phyloP scores from a whole-genome alignment of 2,888 invertebrate genomes.

The Mesorhabditis spiculigera region DNA sequence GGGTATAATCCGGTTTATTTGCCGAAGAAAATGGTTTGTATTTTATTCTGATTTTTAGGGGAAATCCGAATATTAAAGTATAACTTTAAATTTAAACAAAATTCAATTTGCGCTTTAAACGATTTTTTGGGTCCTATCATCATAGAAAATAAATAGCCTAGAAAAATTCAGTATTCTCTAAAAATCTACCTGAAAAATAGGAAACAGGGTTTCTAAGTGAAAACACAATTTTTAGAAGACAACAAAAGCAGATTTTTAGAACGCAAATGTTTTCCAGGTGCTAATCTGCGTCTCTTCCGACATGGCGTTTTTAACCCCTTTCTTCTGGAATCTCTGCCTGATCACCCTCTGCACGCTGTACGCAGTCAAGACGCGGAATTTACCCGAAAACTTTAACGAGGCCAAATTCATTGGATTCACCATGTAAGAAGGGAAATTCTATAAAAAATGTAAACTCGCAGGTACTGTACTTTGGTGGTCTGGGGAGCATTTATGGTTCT shows the following conservation, averaged over 20 bases:
- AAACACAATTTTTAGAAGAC: too few relatives aligned
- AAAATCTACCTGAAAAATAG: too few relatives aligned
- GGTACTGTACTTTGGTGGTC: slow-evolving; percentile 58
- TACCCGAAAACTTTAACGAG: slow-evolving; percentile 97
- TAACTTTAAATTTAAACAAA: too few relatives aligned
- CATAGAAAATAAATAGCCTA: too few relatives aligned
- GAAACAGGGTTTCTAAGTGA: too few relatives aligned
- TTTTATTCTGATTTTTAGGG: too few relatives aligned
- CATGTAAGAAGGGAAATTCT: slow-evolving; percentile 83
- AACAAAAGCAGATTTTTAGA: background rate
- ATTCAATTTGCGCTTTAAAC: too few relatives aligned
- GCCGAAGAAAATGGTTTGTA: slow-evolving; percentile 10
- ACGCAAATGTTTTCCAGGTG: slow-evolving; percentile 49
- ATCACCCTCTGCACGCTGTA: slow-evolving; percentile 85
- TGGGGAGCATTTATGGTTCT: slow-evolving; percentile 96
- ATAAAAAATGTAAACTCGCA: slow-evolving; percentile 18
- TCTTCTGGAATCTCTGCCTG: slow-evolving; percentile 72
- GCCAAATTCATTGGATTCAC: slow-evolving; percentile 74
- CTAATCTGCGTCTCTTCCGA: slow-evolving; percentile 66
- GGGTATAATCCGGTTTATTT: slow-evolving; percentile 33
- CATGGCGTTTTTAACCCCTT: slow-evolving; percentile 76
- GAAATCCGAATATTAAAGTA: too few relatives aligned
- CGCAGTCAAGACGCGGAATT: slow-evolving; percentile 88
- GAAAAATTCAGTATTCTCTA: too few relatives aligned
- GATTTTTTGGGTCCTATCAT: too few relatives aligned